Percentiles rank a stretch among this genome's conserved stretches.
These are phyloP conservation scores for Hermodice carunculata DNA, from an alignment of 2,888 invertebrate species.

Conservation along the genomic window DNA sequence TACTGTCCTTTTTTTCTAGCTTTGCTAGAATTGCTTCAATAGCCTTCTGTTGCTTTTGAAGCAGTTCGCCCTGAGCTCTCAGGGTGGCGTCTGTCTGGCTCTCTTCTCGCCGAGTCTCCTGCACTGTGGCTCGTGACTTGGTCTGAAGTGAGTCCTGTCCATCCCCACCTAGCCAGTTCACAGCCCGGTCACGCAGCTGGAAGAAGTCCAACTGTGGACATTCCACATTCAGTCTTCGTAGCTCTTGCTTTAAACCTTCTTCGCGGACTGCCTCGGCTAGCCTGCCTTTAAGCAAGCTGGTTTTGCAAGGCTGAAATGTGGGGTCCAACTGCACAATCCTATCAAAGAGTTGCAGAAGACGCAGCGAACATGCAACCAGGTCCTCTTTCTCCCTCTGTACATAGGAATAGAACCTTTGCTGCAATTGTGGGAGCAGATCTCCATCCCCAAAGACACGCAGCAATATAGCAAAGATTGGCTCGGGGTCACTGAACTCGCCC, in stretches of 20 bases:
- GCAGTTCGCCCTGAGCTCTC: too few relatives aligned
- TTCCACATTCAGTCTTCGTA: too few relatives aligned
- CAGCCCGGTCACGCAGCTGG: slow-evolving; percentile 5
- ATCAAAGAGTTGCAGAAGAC: neutral
- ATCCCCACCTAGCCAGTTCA: slow-evolving; percentile 3
- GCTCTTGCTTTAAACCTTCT: too few relatives aligned
- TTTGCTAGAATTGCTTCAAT: neutral
- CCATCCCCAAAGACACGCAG: too few relatives aligned
- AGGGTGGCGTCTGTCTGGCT: too few relatives aligned
- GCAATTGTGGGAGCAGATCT: neutral
- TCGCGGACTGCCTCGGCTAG: too few relatives aligned
- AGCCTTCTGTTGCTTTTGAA: too few relatives aligned
- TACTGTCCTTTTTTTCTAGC: neutral
- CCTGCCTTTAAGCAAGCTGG: too few relatives aligned
- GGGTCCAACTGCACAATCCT: slow-evolving; percentile 1
- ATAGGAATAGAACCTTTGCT: slow-evolving; percentile 7
- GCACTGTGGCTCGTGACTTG: neutral
- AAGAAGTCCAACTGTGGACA: neutral
- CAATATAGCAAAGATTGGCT: neutral
- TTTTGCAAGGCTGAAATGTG: too few relatives aligned
- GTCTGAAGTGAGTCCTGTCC: neutral
- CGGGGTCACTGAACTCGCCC: neutral
- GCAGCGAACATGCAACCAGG: slow-evolving; percentile 5
- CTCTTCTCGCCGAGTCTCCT: neutral
- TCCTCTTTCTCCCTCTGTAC: neutral